A percentile compares a stretch with the other conserved stretches of the same genome.
Evolutionary conservation across 2,113 vertebrate genomes (phyloP).

Genomic region (Verasper variegatus): DNA sequence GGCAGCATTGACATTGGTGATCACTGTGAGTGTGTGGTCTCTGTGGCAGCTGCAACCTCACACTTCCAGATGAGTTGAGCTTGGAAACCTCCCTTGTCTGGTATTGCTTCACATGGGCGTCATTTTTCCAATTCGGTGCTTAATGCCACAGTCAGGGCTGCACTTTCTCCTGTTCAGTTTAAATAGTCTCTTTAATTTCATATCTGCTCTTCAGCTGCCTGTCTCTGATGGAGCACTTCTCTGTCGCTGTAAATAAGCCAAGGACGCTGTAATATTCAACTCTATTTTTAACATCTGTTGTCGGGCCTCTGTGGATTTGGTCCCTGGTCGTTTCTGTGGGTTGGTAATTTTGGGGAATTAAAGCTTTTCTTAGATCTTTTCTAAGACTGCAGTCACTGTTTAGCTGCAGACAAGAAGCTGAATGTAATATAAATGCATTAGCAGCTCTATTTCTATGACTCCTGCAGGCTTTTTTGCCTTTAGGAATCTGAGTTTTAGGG

Average conservation of each 20-base stretch:
- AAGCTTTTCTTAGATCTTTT: not conserved
- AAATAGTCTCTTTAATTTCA: too few species aligned
- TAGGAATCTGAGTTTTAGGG: too few species aligned
- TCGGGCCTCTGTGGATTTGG: constrained; percentile 10
- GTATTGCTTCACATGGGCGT: not conserved
- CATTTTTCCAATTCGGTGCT: constrained; percentile 16
- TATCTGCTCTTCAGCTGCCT: too few species aligned
- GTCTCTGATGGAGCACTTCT: not conserved
- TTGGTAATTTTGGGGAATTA: constrained; percentile 19
- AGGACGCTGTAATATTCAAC: constrained; percentile 15
- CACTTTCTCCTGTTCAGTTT: not conserved
- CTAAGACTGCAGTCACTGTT: constrained; percentile 4
- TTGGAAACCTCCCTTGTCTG: not conserved
- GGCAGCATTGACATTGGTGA: too few species aligned
- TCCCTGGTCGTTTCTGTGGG: not conserved
- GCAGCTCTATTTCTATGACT: constrained; percentile 5
- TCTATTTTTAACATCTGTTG: constrained; percentile 19
- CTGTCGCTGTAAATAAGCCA: too few species aligned
- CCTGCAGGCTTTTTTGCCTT: constrained; percentile 19
- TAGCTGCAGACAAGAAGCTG: not conserved
- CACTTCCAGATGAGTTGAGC: not conserved
- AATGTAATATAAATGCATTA: constrained; percentile 29
- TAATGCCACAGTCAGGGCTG: constrained; percentile 17
- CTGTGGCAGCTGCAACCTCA: not conserved
- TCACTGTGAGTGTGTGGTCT: too few species aligned